phyloP scores from a whole-genome alignment of 2,888 invertebrate genomes.

The Apodemia hepburni region DNA sequence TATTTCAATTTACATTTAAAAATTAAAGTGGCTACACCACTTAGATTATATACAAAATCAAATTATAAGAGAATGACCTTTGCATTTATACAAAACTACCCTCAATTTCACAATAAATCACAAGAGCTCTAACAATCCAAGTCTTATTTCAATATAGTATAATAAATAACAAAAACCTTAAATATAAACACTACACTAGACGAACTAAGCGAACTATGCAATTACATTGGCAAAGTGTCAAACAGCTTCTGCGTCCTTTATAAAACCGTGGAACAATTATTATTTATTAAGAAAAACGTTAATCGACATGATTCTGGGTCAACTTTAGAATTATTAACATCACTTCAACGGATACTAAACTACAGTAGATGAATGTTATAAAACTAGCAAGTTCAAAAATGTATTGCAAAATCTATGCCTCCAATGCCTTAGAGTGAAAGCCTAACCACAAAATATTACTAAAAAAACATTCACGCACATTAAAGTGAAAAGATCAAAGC shows the following conservation, averaged over 20 bases:
- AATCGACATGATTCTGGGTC: slow-evolving; percentile 3
- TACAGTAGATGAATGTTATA: slow-evolving; percentile 8
- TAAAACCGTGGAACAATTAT: slow-evolving; percentile 1
- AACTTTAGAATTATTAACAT: slow-evolving; percentile 3
- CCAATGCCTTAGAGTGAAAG: background rate
- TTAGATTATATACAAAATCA: slow-evolving; percentile 11
- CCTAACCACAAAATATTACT: background rate
- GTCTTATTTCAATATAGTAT: slow-evolving; percentile 69
- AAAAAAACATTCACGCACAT: background rate
- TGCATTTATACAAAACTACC: slow-evolving; percentile 30
- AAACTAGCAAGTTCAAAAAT: slow-evolving; percentile 1
- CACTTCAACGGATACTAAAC: slow-evolving; percentile 4
- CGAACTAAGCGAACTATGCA: slow-evolving; percentile 64
- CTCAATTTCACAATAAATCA: slow-evolving; percentile 43
- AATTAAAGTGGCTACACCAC: slow-evolving; percentile 3
- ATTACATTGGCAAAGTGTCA: slow-evolving; percentile 56
- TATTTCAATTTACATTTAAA: background rate
- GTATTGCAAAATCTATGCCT: slow-evolving; percentile 5
- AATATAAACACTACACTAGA: slow-evolving; percentile 56
- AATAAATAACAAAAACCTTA: slow-evolving; percentile 77
- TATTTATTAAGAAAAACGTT: slow-evolving; percentile 5
- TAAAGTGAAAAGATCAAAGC: background rate
- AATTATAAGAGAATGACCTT: slow-evolving; percentile 6
- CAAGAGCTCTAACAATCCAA: slow-evolving; percentile 60
- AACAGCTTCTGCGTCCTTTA: slow-evolving; percentile 25